Evolutionary conservation across 2,797 vertebrate species (phyloP).

Genomic region (Dipus sagitta): DNA sequence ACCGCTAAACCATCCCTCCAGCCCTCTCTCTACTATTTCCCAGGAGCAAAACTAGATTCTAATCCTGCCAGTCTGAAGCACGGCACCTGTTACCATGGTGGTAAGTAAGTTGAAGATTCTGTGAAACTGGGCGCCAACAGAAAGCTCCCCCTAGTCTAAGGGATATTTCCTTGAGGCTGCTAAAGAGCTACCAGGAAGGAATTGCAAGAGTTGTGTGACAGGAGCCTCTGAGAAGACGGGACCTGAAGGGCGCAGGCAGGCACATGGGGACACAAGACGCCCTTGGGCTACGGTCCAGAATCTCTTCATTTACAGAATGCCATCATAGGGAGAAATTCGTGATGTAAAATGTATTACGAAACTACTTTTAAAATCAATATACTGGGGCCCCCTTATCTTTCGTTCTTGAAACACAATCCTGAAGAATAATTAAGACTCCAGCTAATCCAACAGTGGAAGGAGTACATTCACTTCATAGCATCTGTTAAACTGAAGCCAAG

Average conservation of each 20-base stretch:
- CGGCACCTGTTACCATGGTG: neutral
- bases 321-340: neutral
- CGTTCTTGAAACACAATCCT: neutral
- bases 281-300: neutral
- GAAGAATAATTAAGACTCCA: neutral
- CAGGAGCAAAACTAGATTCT: conserved; percentile 47
- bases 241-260: neutral
- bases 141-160: conserved; percentile 26
- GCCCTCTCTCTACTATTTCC: neutral
- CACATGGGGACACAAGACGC: fast-evolving
- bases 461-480: neutral
- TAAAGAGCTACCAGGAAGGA: neutral
- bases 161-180: conserved; percentile 7
- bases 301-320: neutral
- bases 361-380: neutral
- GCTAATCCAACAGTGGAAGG: neutral
- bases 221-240: too few species aligned
- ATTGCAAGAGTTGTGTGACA: neutral
- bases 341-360: neutral
- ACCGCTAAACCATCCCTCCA: too few species aligned
- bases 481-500: neutral
- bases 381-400: neutral
- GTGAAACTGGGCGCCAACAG: conserved; percentile 42
- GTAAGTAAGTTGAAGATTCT: conserved; percentile 45
- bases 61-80: conserved; percentile 55